These are phyloP conservation scores for Thalassaphorura encarpata DNA, from an alignment of 1,140 invertebrate genomes.

Conservation along the genomic window DNA sequence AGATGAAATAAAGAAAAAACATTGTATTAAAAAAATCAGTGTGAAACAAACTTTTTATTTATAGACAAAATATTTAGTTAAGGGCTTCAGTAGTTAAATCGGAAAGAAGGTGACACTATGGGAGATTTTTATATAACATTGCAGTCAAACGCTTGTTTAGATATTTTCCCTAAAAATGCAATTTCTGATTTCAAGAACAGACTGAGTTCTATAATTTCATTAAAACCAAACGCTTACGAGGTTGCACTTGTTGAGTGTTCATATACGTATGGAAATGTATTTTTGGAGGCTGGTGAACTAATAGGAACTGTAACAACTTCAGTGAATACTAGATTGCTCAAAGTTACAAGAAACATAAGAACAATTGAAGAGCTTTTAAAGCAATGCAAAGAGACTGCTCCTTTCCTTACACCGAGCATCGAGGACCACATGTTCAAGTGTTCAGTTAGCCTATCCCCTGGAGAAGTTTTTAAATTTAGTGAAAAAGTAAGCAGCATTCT, in stretches of 20 bases:
- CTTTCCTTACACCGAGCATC: no score
- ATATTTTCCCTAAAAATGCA: constrained; percentile 8
- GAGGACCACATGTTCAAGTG: not conserved
- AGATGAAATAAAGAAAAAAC: no score
- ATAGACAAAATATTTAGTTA: no score
- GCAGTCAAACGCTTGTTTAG: not conserved
- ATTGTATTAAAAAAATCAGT: no score
- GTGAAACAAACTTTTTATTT: no score
- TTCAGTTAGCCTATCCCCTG: not conserved
- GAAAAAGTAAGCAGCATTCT: not conserved
- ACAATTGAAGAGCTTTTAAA: no score
- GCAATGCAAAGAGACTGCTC: no score
- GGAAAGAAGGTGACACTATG: not conserved
- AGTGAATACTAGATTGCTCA: not conserved
- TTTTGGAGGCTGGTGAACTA: not conserved
- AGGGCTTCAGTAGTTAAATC: no score
- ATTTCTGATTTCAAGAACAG: constrained; percentile 10
- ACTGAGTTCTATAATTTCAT: not conserved
- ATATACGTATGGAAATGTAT: not conserved
- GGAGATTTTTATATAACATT: constrained; percentile 8
- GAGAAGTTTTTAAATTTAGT: not conserved
- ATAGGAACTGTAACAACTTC: not conserved
- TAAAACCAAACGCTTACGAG: not conserved
- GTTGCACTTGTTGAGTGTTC: not conserved
- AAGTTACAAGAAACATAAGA: not conserved